These are phyloP conservation scores for Andrena bicolor DNA, from an alignment of 2,888 invertebrate genomes.

Conservation along the genomic window DNA sequence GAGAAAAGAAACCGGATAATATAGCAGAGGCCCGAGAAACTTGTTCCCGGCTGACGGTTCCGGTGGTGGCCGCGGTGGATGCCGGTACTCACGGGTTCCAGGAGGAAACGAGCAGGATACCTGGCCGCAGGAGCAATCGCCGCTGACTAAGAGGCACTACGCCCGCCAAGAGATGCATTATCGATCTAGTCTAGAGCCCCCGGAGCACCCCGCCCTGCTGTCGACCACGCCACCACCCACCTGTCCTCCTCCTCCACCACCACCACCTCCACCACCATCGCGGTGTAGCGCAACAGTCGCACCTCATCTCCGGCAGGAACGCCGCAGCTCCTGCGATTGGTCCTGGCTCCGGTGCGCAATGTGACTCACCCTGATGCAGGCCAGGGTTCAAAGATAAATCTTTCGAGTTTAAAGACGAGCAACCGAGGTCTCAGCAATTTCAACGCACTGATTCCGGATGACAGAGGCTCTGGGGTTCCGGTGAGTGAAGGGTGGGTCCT, in stretches of 20 bases:
- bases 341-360: slow-evolving; percentile 47
- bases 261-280: slow-evolving; percentile 58
- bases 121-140: slow-evolving; percentile 71
- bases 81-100: slow-evolving; percentile 33
- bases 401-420: slow-evolving; percentile 38
- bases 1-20: not conserved
- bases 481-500: too few species aligned
- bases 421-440: slow-evolving; percentile 52
- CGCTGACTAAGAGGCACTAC: slow-evolving; percentile 77
- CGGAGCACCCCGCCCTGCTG: slow-evolving; percentile 73
- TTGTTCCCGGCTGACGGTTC: not conserved
- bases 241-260: slow-evolving; percentile 56
- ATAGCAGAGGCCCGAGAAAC: not conserved
- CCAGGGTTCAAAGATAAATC: slow-evolving; percentile 11
- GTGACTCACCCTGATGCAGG: slow-evolving; percentile 26
- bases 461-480: too few species aligned
- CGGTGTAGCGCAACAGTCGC: slow-evolving; percentile 77
- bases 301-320: slow-evolving; percentile 65
- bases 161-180: slow-evolving; percentile 81
- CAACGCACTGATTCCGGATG: slow-evolving; percentile 2
- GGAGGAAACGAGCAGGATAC: slow-evolving; percentile 48
- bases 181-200: slow-evolving; percentile 81
- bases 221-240: slow-evolving; percentile 79
- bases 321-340: slow-evolving; percentile 57
- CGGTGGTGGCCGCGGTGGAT: not conserved